Percentiles rank a stretch among this genome's conserved stretches.
phyloP scores from a whole-genome alignment of 30 jellyfish, hydroid and myxozoan genomes.

The Aurelia sp. region DNA sequence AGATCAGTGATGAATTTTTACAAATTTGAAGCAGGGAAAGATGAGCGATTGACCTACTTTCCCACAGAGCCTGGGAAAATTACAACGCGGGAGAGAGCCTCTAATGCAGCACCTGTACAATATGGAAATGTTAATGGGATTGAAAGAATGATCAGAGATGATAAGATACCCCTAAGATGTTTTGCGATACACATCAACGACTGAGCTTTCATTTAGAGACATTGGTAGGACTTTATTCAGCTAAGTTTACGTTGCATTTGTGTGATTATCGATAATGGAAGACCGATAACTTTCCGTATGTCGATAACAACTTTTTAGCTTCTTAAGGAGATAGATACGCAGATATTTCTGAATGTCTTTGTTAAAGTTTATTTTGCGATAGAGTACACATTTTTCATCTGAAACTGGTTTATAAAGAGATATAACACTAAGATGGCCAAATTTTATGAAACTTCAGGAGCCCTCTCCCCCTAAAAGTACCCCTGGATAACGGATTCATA shows the following conservation, averaged over 20 bases:
- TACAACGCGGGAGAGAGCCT: slow-evolving; percentile 35
- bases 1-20: not conserved
- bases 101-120: slow-evolving; percentile 32
- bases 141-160: slow-evolving; percentile 9
- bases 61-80: slow-evolving; percentile 76
- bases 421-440: no score
- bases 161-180: not conserved
- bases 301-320: no score
- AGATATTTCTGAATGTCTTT: no score
- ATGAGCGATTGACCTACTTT: not conserved
- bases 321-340: no score
- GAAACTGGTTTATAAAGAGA: no score
- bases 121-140: slow-evolving; percentile 36
- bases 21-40: not conserved
- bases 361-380: no score
- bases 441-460: no score
- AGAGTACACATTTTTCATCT: no score
- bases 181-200: slow-evolving; percentile 1
- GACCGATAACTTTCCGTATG: no score
- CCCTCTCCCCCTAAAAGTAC: no score
- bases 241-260: not conserved
- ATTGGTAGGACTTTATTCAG: not conserved
- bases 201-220: slow-evolving; percentile 18
- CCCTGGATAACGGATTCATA: no score
- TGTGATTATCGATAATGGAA: no score